Percentiles rank a stretch among this genome's conserved stretches.
These are phyloP conservation scores for Cyrtodaria siliqua DNA, from an alignment of 2,888 invertebrate genomes.

Conservation along the genomic window DNA sequence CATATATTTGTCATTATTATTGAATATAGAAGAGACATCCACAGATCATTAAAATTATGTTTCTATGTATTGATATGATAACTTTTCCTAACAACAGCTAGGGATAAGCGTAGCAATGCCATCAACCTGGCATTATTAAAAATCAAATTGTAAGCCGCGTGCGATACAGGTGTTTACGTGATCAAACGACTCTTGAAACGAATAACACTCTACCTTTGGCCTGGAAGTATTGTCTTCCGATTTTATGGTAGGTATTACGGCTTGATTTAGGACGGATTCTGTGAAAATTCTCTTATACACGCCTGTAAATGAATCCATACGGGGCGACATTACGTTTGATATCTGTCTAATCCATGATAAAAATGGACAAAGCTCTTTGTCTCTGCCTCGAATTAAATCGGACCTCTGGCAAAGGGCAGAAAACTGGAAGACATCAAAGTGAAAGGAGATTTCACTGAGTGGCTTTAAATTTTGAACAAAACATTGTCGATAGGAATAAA, in stretches of 20 bases:
- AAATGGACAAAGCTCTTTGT: slow-evolving; percentile 12
- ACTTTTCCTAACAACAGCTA: too few relatives aligned
- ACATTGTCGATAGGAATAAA: slow-evolving; percentile 31
- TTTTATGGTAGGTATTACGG: slow-evolving; percentile 8
- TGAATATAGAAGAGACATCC: too few relatives aligned
- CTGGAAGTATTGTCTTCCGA: neutral
- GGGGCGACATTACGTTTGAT: slow-evolving; percentile 8
- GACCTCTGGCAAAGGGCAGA: slow-evolving; percentile 1
- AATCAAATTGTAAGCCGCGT: too few relatives aligned
- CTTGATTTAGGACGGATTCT: slow-evolving; percentile 2
- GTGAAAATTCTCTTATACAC: neutral
- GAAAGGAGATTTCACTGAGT: slow-evolving; percentile 15
- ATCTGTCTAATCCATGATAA: slow-evolving; percentile 8
- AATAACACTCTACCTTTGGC: neutral
- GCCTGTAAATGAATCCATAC: neutral
- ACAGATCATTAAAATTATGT: too few relatives aligned
- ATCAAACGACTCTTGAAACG: neutral
- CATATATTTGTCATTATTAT: too few relatives aligned
- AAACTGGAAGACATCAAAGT: slow-evolving; percentile 49
- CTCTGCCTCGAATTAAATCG: slow-evolving; percentile 3
- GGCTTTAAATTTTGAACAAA: slow-evolving; percentile 54
- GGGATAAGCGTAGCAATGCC: too few relatives aligned
- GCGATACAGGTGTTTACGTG: neutral
- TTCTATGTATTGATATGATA: too few relatives aligned
- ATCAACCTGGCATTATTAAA: too few relatives aligned